A percentile compares a stretch with the other conserved stretches of the same genome.
Evolutionary conservation across 1,140 invertebrate species (phyloP).

Genomic region (Stenopsyche tienmushanensis): DNA sequence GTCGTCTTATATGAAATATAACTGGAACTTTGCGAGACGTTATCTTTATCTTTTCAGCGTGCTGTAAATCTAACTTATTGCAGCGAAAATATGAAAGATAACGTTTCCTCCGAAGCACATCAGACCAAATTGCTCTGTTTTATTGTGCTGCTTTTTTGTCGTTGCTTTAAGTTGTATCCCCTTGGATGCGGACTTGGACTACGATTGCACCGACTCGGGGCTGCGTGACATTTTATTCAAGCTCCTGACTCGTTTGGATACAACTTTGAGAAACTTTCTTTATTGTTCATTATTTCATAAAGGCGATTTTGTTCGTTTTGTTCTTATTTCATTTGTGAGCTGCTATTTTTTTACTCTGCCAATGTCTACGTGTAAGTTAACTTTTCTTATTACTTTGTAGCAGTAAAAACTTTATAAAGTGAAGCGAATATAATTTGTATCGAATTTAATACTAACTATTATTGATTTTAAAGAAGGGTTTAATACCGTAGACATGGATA

Average conservation of each 20-base stretch:
- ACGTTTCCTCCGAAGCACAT: background rate
- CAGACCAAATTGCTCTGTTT: background rate
- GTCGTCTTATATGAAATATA: background rate
- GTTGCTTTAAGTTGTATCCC: background rate
- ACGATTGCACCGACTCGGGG: background rate
- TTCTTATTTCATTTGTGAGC: no score
- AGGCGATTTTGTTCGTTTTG: no score
- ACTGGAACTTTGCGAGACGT: background rate
- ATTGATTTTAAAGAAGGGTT: no score
- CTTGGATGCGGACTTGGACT: background rate
- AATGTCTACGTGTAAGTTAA: no score
- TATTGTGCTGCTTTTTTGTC: background rate
- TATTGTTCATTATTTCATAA: background rate
- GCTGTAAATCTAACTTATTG: background rate
- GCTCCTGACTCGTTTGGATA: background rate
- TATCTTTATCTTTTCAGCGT: background rate
- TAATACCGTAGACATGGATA: no score
- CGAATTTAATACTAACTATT: no score
- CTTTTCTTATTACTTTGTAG: no score
- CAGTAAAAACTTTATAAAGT: no score
- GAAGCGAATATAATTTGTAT: no score
- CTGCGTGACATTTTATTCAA: background rate
- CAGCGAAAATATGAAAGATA: background rate
- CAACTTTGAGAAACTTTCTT: background rate
- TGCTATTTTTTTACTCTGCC: no score